Conservation (phyloP, 1,140 invertebrate species). For the Formica exsecta region DNA sequence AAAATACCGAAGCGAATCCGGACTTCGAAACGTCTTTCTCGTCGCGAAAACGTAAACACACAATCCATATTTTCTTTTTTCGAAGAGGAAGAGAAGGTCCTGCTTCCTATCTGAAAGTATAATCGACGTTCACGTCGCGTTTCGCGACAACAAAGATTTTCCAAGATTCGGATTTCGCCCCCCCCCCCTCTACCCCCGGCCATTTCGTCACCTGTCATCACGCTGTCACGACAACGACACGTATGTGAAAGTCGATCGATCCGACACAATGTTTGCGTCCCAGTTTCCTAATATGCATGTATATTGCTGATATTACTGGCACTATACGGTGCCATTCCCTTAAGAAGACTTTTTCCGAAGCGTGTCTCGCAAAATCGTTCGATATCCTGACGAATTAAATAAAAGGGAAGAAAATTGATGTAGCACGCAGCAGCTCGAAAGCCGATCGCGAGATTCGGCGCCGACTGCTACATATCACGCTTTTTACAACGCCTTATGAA, state of each 20-base stretch:
- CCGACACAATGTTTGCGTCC: slow-evolving; percentile 9
- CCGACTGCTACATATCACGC: slow-evolving; percentile 15
- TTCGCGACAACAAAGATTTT: slow-evolving; percentile 21
- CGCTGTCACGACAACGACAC: slow-evolving; percentile 27
- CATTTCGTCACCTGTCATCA: slow-evolving; percentile 30
- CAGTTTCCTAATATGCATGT: neutral
- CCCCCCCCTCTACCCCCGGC: neutral
- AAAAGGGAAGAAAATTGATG: slow-evolving; percentile 27
- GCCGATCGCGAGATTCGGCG: too few relatives aligned
- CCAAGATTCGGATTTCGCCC: slow-evolving; percentile 8
- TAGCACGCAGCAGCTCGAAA: slow-evolving; percentile 25
- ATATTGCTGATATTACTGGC: neutral
- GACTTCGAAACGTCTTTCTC: slow-evolving; percentile 23
- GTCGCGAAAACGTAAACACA: neutral
- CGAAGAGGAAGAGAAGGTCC: neutral
- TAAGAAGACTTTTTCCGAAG: slow-evolving; percentile 19
- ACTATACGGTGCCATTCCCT: slow-evolving; percentile 4
- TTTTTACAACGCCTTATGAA: slow-evolving; percentile 29
- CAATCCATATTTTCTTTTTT: neutral
- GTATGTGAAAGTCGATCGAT: slow-evolving; percentile 29
- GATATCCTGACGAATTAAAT: slow-evolving; percentile 13
- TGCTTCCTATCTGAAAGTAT: neutral
- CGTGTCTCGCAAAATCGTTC: neutral
- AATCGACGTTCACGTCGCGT: slow-evolving; percentile 1
- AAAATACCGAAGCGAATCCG: slow-evolving; percentile 30